A percentile compares a stretch with the other conserved stretches of the same genome.
Conservation (phyloP, 2,113 vertebrate species). For the Melanocharis versteri region DNA sequence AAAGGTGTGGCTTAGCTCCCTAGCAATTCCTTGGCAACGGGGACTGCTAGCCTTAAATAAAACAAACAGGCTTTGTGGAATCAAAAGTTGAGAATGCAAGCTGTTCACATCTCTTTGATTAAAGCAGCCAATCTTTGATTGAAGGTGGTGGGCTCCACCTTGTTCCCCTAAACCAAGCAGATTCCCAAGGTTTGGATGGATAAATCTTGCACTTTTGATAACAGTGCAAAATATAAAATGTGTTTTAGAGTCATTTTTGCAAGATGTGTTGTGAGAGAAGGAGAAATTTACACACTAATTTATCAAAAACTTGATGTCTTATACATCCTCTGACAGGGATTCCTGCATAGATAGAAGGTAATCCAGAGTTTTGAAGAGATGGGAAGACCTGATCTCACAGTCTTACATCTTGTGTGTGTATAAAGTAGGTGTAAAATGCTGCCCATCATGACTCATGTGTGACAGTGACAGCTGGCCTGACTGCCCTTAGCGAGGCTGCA, state of each 20-base stretch:
- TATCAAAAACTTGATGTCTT: background rate
- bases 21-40: constrained; percentile 49
- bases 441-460: background rate
- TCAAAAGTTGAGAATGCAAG: constrained; percentile 22
- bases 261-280: background rate
- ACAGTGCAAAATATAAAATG: background rate
- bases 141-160: background rate
- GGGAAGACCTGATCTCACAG: background rate
- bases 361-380: background rate
- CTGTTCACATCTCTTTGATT: background rate
- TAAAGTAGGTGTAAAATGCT: background rate
- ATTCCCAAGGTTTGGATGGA: background rate
- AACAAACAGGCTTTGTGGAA: constrained; percentile 54
- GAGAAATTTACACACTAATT: background rate
- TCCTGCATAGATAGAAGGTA: background rate
- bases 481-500: background rate
- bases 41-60: constrained; percentile 30
- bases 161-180: background rate
- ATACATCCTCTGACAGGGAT: background rate
- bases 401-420: background rate
- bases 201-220: background rate
- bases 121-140: background rate
- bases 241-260: background rate
- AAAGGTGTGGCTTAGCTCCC: constrained; percentile 59
- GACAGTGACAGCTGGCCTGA: background rate